Evolutionary conservation across 2,888 invertebrate species (phyloP).

Genomic region (Palloptera scutellata): DNA sequence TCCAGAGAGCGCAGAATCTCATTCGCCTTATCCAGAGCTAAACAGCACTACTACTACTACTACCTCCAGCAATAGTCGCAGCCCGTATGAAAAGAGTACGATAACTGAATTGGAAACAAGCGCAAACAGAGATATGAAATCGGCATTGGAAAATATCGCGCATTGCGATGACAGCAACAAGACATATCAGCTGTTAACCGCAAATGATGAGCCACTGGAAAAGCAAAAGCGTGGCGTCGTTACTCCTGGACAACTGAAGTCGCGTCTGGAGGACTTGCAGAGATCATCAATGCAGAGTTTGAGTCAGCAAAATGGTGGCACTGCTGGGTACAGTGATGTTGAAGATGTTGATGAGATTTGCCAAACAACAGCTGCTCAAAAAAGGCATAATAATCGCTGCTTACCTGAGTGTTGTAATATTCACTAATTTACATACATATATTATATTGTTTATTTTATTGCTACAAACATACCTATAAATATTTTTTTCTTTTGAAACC

Average conservation of each 20-base stretch:
- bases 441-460: not conserved
- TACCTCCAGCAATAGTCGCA: slow-evolving; percentile 49
- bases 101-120: slow-evolving; percentile 35
- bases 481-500: not conserved
- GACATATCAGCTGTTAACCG: slow-evolving; percentile 6
- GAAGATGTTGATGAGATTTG: slow-evolving; percentile 50
- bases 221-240: slow-evolving; percentile 64
- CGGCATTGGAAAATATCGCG: not conserved
- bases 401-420: slow-evolving; percentile 55
- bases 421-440: slow-evolving; percentile 42
- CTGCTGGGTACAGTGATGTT: slow-evolving; percentile 51
- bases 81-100: slow-evolving; percentile 39
- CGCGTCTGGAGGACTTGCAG: slow-evolving; percentile 66
- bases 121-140: slow-evolving; percentile 6
- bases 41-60: slow-evolving; percentile 46
- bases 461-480: not conserved
- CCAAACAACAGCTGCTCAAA: slow-evolving; percentile 37
- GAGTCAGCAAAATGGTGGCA: slow-evolving; percentile 37
- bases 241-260: slow-evolving; percentile 72
- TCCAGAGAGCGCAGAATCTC: slow-evolving; percentile 83
- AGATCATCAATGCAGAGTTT: slow-evolving; percentile 47
- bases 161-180: slow-evolving; percentile 9
- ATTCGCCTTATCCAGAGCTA: slow-evolving; percentile 71
- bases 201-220: slow-evolving; percentile 32
- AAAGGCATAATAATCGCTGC: slow-evolving; percentile 43